These are phyloP conservation scores for Clarias fuscus DNA, from an alignment of 2,797 vertebrate genomes.

Conservation along the genomic window DNA sequence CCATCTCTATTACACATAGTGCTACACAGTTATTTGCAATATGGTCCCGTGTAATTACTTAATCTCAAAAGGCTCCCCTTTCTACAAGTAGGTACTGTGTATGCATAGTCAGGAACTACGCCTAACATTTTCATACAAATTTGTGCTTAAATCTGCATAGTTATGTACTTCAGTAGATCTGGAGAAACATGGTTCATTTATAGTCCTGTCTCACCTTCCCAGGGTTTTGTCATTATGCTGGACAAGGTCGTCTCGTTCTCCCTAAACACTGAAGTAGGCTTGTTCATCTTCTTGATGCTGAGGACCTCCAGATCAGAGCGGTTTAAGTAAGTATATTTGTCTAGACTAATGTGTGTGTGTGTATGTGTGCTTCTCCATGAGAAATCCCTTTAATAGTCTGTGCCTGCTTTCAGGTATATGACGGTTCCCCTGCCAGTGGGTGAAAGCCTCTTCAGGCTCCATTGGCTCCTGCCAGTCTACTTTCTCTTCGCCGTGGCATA, in stretches of 20 bases:
- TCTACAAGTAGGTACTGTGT: too few relatives aligned
- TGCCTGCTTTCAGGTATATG: conserved; percentile 60
- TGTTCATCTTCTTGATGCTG: conserved; percentile 67
- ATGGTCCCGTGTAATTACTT: too few relatives aligned
- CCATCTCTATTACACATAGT: background rate
- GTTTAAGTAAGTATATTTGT: conserved; percentile 64
- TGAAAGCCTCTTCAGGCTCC: conserved; percentile 66
- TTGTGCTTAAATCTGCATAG: background rate
- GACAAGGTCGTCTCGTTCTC: conserved; percentile 76
- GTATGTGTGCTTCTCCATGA: background rate
- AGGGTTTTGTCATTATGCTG: conserved; percentile 74
- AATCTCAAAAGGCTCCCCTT: too few relatives aligned
- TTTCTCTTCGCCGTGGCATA: conserved; percentile 77
- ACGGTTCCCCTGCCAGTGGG: conserved; percentile 62
- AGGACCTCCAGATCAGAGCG: conserved; percentile 66
- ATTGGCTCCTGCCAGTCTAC: conserved; percentile 73
- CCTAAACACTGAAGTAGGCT: conserved; percentile 65
- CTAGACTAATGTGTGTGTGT: conserved; percentile 42
- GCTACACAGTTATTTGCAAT: too few relatives aligned
- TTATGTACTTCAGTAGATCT: background rate
- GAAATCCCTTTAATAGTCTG: background rate
- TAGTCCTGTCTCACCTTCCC: background rate
- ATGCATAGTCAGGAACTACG: background rate
- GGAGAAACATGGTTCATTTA: background rate
- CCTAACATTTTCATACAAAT: background rate